Evolutionary conservation across 2,888 invertebrate species (phyloP).

Genomic region (Nasonovia ribisnigri): DNA sequence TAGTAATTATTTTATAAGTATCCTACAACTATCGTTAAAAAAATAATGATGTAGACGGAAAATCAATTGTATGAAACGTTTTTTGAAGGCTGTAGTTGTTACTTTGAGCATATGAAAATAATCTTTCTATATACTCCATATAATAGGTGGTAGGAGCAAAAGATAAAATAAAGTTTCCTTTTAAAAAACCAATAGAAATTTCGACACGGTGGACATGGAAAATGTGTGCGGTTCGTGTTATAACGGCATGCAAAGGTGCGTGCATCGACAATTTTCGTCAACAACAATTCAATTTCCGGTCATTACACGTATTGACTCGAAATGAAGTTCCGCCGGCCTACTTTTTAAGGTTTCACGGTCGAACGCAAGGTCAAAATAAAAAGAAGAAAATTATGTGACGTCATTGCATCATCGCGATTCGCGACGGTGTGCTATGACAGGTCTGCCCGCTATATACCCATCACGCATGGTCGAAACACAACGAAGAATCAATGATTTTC

Average conservation of each 20-base stretch:
- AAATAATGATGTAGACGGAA: background rate
- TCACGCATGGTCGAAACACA: background rate
- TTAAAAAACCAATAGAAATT: background rate
- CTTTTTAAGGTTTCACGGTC: constrained; percentile 39
- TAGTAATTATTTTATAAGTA: background rate
- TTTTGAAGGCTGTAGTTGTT: background rate
- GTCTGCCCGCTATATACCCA: background rate
- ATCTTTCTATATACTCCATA: background rate
- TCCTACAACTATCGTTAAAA: background rate
- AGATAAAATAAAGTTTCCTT: background rate
- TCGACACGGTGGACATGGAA: background rate
- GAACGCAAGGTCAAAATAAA: constrained; percentile 16
- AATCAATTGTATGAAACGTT: background rate
- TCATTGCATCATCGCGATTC: background rate
- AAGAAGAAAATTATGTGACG: background rate
- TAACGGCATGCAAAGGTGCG: background rate
- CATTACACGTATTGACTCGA: background rate
- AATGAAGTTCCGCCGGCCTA: background rate
- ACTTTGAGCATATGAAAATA: background rate
- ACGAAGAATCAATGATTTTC: background rate
- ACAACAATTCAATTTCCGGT: constrained; percentile 28
- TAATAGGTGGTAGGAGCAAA: background rate
- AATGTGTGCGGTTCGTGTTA: background rate
- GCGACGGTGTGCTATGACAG: background rate
- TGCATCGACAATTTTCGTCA: background rate